Percentiles rank a stretch among this genome's conserved stretches.
Conservation (phyloP, 2,888 invertebrate genomes). For the Timema podura region DNA sequence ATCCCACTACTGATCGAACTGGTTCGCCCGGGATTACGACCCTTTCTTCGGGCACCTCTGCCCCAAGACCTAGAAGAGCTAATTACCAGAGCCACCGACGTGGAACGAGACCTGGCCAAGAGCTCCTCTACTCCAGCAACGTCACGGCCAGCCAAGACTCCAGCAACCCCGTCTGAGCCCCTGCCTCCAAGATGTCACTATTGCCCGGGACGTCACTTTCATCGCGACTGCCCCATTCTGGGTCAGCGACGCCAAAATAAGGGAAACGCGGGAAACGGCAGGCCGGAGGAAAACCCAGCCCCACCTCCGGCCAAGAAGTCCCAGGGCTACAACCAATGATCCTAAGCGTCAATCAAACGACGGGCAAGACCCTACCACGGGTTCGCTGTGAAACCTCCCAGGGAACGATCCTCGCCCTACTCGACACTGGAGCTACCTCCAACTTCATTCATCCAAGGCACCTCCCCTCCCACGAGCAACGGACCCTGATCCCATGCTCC, state of each 20-base stretch:
- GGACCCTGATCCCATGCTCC: too few species aligned
- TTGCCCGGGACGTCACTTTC: background rate
- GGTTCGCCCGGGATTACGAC: background rate
- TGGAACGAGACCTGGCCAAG: background rate
- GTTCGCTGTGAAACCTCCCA: background rate
- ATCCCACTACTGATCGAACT: background rate
- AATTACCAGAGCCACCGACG: background rate
- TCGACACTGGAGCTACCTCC: too few species aligned
- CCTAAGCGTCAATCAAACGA: background rate
- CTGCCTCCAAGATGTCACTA: background rate
- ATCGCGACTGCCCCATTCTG: background rate
- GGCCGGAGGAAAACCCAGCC: background rate
- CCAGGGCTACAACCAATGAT: background rate
- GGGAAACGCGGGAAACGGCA: background rate
- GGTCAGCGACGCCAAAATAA: background rate
- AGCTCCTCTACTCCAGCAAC: background rate
- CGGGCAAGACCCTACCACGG: background rate
- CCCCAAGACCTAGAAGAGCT: background rate
- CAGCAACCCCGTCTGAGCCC: background rate
- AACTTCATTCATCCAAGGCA: too few species aligned
- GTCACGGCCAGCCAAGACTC: background rate
- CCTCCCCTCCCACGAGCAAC: too few species aligned
- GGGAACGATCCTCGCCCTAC: too few species aligned
- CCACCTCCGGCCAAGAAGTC: background rate
- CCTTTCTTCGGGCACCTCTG: background rate